phyloP scores from a whole-genome alignment of 1,140 invertebrate genomes.

The Trinorchestia longiramus region DNA sequence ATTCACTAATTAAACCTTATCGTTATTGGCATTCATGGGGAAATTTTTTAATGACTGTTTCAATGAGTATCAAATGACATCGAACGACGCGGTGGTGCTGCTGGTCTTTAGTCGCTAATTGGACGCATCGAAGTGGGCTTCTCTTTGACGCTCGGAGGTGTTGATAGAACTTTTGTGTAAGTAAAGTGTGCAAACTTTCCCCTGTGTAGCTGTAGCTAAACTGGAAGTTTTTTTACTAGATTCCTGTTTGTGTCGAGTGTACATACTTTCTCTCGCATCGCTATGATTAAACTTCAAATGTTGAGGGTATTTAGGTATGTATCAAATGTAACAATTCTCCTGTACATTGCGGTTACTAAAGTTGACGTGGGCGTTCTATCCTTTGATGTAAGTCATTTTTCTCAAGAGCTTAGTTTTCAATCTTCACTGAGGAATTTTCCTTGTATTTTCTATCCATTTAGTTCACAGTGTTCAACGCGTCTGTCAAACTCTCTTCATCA shows the following conservation, averaged over 20 bases:
- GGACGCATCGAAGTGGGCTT: neutral
- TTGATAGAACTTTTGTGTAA: neutral
- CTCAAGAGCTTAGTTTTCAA: neutral
- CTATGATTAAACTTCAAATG: neutral
- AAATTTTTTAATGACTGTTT: constrained; percentile 42
- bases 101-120: neutral
- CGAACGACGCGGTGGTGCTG: neutral
- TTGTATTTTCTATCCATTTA: neutral
- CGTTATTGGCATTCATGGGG: constrained; percentile 24
- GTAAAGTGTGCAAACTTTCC: neutral
- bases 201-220: neutral
- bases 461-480: neutral
- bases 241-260: neutral
- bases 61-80: constrained; percentile 36
- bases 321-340: neutral
- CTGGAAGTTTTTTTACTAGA: neutral
- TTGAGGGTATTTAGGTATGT: neutral
- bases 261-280: neutral
- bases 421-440: too few species aligned
- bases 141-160: neutral
- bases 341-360: neutral
- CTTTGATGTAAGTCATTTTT: neutral
- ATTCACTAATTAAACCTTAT: constrained; percentile 34
- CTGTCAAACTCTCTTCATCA: neutral
- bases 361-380: neutral